Evolutionary conservation across 23 tunicate genomes (phyloP).

Genomic region (Pegea sp.): DNA sequence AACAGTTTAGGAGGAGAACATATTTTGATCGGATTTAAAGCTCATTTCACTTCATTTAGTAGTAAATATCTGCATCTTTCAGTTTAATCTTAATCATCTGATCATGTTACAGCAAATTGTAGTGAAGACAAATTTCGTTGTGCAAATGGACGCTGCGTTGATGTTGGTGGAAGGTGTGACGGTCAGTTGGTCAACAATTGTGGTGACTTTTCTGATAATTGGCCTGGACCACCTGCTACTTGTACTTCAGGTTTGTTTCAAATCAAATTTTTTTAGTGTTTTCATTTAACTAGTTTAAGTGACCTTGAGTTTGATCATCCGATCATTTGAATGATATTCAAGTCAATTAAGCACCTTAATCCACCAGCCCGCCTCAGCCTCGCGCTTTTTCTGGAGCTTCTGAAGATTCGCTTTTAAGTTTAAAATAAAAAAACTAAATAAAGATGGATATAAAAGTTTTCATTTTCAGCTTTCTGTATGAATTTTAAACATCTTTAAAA

Average conservation of each 20-base stretch:
- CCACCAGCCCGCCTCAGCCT: too few relatives aligned
- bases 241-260: slow-evolving; percentile 32
- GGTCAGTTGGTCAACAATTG: slow-evolving; percentile 43
- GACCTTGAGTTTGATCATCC: neutral
- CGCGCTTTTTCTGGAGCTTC: too few relatives aligned
- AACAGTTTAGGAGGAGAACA: slow-evolving; percentile 32
- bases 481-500: too few relatives aligned
- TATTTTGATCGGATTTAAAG: slow-evolving; percentile 32
- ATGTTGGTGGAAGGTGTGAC: slow-evolving; percentile 21
- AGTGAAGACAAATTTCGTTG: slow-evolving; percentile 15
- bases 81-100: too few relatives aligned
- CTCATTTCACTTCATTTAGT: slow-evolving; percentile 51
- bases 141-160: slow-evolving; percentile 57
- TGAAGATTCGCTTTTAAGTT: too few relatives aligned
- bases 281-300: neutral
- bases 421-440: too few relatives aligned
- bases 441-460: too few relatives aligned
- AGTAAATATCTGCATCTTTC: slow-evolving; percentile 3
- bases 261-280: too few relatives aligned
- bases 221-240: slow-evolving; percentile 56
- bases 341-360: too few relatives aligned
- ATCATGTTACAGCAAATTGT: too few relatives aligned
- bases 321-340: too few relatives aligned
- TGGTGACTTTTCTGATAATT: slow-evolving; percentile 75
- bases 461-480: too few relatives aligned